Percentiles rank a stretch among this genome's conserved stretches.
These are phyloP conservation scores for Indicator maculatus DNA, from an alignment of 2,113 vertebrate genomes.

Conservation along the genomic window DNA sequence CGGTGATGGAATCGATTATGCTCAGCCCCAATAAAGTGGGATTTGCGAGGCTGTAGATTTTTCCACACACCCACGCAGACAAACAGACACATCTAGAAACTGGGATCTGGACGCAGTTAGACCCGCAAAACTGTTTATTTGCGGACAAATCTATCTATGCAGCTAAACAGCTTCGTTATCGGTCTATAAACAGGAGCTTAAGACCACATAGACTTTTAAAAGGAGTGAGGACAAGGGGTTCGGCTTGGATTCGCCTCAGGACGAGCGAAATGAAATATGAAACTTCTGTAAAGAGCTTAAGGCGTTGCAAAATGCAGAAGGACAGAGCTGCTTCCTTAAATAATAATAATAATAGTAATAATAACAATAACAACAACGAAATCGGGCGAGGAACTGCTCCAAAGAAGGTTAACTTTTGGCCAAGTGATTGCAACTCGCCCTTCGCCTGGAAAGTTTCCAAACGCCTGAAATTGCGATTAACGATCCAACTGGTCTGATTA, in stretches of 20 bases:
- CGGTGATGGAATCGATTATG: slow-evolving; percentile 22
- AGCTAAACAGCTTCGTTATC: background rate
- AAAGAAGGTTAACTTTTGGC: slow-evolving; percentile 17
- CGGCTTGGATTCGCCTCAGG: background rate
- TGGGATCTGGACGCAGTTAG: background rate
- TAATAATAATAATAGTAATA: background rate
- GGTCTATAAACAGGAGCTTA: background rate
- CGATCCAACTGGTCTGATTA: slow-evolving; percentile 31
- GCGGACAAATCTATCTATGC: background rate
- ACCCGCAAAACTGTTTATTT: background rate
- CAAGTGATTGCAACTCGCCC: background rate
- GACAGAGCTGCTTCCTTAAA: background rate
- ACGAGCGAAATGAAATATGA: background rate
- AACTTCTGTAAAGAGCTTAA: background rate
- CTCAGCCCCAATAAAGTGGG: background rate
- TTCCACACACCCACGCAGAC: slow-evolving; percentile 10
- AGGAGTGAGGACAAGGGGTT: background rate
- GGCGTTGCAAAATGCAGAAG: background rate
- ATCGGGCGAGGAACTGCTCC: background rate
- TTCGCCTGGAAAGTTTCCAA: slow-evolving; percentile 49
- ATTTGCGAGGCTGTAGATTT: slow-evolving; percentile 46
- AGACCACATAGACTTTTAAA: background rate
- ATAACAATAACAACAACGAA: background rate
- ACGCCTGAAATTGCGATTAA: slow-evolving; percentile 39
- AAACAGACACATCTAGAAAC: background rate